These are phyloP conservation scores for Butastur rufipennis DNA, from an alignment of 2,113 vertebrate genomes.

Conservation along the genomic window DNA sequence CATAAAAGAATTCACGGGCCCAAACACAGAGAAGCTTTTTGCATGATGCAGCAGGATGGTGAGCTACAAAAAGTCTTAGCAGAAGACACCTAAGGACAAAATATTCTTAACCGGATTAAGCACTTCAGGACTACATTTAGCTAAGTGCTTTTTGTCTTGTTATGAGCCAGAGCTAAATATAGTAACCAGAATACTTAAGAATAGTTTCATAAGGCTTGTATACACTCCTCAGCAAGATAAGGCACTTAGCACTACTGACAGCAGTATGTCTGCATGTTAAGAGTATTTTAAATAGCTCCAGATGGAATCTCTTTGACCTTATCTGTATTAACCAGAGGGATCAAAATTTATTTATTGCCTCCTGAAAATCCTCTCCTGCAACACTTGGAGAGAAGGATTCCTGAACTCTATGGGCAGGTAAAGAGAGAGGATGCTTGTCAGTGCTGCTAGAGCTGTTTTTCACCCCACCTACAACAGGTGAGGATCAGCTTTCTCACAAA, in stretches of 20 bases:
- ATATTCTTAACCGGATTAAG: constrained; percentile 65
- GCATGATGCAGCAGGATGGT: constrained; percentile 52
- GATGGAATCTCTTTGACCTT: constrained; percentile 54
- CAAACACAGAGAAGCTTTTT: neutral
- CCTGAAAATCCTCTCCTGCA: constrained; percentile 22
- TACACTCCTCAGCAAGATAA: constrained; percentile 39
- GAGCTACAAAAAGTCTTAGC: constrained; percentile 24
- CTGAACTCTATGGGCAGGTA: neutral
- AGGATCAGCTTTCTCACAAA: neutral
- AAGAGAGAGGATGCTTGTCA: neutral
- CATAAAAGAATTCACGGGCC: neutral
- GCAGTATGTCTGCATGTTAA: constrained; percentile 36
- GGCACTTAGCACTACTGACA: constrained; percentile 49
- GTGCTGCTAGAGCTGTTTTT: neutral
- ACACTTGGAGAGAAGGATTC: neutral
- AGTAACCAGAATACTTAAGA: constrained; percentile 54
- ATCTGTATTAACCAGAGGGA: constrained; percentile 43
- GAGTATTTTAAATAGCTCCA: constrained; percentile 33
- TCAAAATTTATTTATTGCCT: constrained; percentile 51
- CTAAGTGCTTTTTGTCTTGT: constrained; percentile 62
- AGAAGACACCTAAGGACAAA: constrained; percentile 58
- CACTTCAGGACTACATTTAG: constrained; percentile 44
- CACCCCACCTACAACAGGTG: neutral
- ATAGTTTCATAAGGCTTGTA: constrained; percentile 59
- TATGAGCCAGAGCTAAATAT: constrained; percentile 55